Conservation (phyloP, 2,797 vertebrate genomes). For the Stomatorhinus walkeri region DNA sequence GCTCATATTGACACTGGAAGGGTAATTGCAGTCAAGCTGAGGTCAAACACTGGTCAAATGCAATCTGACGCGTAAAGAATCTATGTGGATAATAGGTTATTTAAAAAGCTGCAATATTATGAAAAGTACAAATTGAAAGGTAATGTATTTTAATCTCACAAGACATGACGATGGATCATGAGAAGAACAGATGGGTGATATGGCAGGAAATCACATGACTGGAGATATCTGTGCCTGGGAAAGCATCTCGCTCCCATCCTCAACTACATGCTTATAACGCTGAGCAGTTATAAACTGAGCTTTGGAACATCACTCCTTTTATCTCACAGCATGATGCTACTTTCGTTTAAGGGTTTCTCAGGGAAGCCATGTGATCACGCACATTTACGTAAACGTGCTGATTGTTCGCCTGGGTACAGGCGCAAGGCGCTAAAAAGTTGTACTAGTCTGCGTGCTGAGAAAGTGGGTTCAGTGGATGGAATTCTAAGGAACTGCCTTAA, state of each 20-base stretch:
- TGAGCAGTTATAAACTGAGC: no score
- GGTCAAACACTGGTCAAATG: not conserved
- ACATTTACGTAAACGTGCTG: not conserved
- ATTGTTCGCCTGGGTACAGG: not conserved
- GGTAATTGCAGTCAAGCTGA: not conserved
- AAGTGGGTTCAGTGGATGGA: slow-evolving; percentile 11
- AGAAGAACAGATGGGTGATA: not conserved
- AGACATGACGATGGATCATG: not conserved
- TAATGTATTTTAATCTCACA: not conserved
- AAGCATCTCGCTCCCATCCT: not conserved
- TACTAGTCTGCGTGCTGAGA: not conserved
- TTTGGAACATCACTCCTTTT: not conserved
- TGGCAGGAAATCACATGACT: not conserved
- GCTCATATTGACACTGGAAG: not conserved
- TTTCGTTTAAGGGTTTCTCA: not conserved
- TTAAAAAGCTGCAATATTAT: not conserved
- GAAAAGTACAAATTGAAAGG: not conserved
- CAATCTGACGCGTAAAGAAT: not conserved
- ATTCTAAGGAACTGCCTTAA: not conserved
- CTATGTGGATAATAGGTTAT: not conserved
- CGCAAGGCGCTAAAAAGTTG: not conserved
- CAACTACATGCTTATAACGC: not conserved
- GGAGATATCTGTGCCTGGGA: not conserved
- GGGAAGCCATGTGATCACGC: not conserved
- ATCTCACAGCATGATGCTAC: not conserved